These are phyloP conservation scores for Heterodera schachtii DNA, from an alignment of 1,140 invertebrate genomes.

Conservation along the genomic window DNA sequence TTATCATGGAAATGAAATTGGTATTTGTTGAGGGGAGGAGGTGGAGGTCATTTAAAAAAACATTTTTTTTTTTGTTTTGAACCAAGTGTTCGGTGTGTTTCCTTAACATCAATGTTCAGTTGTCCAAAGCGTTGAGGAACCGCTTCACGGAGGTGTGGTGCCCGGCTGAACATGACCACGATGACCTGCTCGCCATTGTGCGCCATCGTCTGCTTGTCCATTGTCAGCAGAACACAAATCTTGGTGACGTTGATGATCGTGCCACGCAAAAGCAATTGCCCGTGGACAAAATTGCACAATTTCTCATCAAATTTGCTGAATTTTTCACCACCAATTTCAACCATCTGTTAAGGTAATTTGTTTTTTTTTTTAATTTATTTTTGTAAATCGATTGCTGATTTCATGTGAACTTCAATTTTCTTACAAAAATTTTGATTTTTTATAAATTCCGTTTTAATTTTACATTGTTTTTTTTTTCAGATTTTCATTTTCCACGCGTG, in stretches of 20 bases:
- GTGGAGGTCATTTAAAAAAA: not conserved
- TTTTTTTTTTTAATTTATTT: no score
- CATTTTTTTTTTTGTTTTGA: conserved; percentile 17
- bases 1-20: no score
- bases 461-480: conserved; percentile 50
- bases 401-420: no score
- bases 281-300: conserved; percentile 2
- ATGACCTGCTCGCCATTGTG: conserved; percentile 77
- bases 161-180: conserved; percentile 74
- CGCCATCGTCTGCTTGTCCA: conserved; percentile 7
- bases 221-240: not conserved
- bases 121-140: conserved; percentile 94
- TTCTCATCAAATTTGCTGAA: conserved; percentile 30
- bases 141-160: conserved; percentile 99
- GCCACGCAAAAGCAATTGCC: not conserved
- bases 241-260: not conserved
- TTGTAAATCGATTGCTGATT: no score
- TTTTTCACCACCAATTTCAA: conserved; percentile 27
- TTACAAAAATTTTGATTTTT: no score
- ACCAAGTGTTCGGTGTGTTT: no score
- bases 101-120: conserved; percentile 64
- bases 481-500: conserved; percentile 80
- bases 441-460: no score
- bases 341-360: conserved; percentile 30
- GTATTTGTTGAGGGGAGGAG: no score